These are phyloP conservation scores for Drosophila bocki DNA, from an alignment of 1,140 invertebrate genomes.

Conservation along the genomic window DNA sequence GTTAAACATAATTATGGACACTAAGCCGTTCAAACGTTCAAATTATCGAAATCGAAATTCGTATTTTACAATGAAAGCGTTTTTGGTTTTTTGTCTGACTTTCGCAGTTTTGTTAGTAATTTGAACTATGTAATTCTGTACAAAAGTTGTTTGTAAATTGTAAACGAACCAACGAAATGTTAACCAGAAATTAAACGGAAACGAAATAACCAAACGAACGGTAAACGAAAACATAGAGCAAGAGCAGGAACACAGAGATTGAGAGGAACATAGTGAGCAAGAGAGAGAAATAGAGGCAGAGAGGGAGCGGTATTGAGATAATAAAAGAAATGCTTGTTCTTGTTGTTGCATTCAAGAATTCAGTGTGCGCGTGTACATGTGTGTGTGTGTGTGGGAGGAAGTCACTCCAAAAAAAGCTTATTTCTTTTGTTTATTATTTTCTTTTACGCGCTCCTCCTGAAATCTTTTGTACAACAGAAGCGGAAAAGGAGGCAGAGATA, in stretches of 20 bases:
- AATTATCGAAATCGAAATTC: conserved; percentile 58
- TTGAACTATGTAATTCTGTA: conserved; percentile 57
- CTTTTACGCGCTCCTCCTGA: conserved; percentile 51
- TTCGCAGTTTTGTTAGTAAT: conserved; percentile 72
- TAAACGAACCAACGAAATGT: conserved; percentile 48
- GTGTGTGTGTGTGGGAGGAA: conserved; percentile 20
- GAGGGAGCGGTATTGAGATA: conserved; percentile 37
- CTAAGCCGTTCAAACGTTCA: conserved; percentile 75
- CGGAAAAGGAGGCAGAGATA: conserved; percentile 22
- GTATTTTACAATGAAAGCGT: conserved; percentile 74
- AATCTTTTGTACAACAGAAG: conserved; percentile 74
- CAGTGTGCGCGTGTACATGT: conserved; percentile 50
- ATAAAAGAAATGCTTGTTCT: conserved; percentile 25
- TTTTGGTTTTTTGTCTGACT: conserved; percentile 35
- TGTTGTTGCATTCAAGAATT: conserved; percentile 63
- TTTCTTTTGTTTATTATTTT: conserved; percentile 4
- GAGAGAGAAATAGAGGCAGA: conserved; percentile 37
- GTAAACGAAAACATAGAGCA: conserved; percentile 49
- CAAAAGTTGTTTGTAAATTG: conserved; percentile 47
- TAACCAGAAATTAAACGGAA: conserved; percentile 42
- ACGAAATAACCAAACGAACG: conserved; percentile 39
- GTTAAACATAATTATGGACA: conserved; percentile 64
- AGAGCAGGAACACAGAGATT: conserved; percentile 31
- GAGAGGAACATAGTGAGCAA: conserved; percentile 20
- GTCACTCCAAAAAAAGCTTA: conserved; percentile 28